Evolutionary conservation across 2,113 vertebrate species (phyloP), one percentile per base, ranked within the genome.

Genomic region (Rhadina sibilatrix): DNA sequence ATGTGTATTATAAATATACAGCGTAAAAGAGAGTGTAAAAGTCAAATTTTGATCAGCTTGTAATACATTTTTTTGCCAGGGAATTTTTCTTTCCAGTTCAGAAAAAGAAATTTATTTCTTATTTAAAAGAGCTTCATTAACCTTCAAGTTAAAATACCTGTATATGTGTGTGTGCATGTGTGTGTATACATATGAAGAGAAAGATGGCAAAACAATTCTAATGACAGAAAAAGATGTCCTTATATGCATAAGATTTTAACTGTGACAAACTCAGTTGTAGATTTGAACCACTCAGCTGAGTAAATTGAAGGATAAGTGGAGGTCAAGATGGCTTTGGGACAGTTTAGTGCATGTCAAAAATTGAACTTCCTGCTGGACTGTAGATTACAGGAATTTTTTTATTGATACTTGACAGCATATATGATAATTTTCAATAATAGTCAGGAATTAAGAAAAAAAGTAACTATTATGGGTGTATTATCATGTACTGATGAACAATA

Each of bases 121-220:
- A 30, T 86, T 79, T 31, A 33, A 54, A 81, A 56, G 5, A 52
- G 16, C 2, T 35, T 65, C 2, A 53, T 86, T 31, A 61, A 2
- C 22, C 16, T 80, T 83, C 31, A 35, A 49, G 5, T 21, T 74
- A 65, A 83, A 80, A 76, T 74, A 50, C 28, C 16, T 75, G 0
- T 27, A 1, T 33, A 3, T 22, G 5, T 13, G 7, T 27, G 8
- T 17, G 8, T 11, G 0, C 13, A 2, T 35, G 6, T 71, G 31
- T 15, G 10, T 3, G 2, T 50, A 5, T 28, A 5, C 5, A 4
- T 23, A 46, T 2, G 56, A 56, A 46, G 22, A 59, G 35, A 85
- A 90, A 76, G 20, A 59, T 22, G 22, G 9, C 63, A 38, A 78
- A 87, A 71, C 3, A 69, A 44, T 38, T 71, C 11, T 35, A 53